Conservation (phyloP, 2,888 invertebrate genomes). For the Agrotis ipsilon region DNA sequence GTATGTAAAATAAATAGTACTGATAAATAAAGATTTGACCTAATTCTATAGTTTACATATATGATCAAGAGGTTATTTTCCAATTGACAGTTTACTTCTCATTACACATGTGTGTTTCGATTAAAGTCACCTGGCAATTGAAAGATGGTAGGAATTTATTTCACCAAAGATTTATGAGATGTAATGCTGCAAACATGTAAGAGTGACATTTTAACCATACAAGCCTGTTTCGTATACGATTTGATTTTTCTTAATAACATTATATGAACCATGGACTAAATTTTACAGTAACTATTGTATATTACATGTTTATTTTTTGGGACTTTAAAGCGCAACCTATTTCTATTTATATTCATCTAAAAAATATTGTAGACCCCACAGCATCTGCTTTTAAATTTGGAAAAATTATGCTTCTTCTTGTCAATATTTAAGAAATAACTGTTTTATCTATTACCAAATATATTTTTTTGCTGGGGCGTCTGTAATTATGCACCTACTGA, state of each 20-base stretch:
- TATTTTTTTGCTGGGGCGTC: not conserved
- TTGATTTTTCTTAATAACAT: not conserved
- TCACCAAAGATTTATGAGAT: slow-evolving; percentile 58
- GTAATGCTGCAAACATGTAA: slow-evolving; percentile 9
- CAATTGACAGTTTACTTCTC: not conserved
- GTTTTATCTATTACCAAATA: not conserved
- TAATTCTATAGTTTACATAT: slow-evolving; percentile 35
- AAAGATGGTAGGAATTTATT: slow-evolving; percentile 24
- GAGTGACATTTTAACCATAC: not conserved
- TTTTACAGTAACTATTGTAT: slow-evolving; percentile 23
- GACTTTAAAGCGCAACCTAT: not conserved
- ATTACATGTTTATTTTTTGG: not conserved
- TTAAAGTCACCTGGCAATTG: slow-evolving; percentile 2
- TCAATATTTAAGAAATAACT: not conserved
- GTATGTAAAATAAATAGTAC: slow-evolving; percentile 14
- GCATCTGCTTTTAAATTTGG: not conserved
- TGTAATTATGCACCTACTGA: not conserved
- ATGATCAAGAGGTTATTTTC: slow-evolving; percentile 12
- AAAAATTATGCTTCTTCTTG: not conserved
- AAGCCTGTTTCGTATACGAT: slow-evolving; percentile 8
- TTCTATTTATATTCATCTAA: not conserved
- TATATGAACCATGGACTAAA: not conserved
- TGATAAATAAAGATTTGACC: slow-evolving; percentile 22
- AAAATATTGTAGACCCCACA: not conserved
- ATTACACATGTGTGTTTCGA: not conserved